These are phyloP conservation scores for Brienomyrus brachyistius DNA, from an alignment of 2,113 vertebrate genomes.

Conservation along the genomic window DNA sequence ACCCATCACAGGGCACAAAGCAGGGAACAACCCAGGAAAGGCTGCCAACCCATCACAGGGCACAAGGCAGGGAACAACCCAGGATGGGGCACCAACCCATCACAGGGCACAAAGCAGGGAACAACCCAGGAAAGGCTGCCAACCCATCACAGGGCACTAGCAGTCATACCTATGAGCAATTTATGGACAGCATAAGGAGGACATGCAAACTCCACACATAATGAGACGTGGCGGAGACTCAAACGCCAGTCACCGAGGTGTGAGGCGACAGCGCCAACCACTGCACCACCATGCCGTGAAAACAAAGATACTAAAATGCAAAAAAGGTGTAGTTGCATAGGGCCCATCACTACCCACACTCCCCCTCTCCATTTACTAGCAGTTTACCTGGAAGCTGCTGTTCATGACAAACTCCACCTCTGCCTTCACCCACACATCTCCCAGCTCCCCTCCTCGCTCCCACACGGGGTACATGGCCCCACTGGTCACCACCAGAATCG, in stretches of 20 bases:
- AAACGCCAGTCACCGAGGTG: background rate
- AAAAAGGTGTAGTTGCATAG: background rate
- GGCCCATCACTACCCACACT: no score
- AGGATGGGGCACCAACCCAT: no score
- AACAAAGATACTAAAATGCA: background rate
- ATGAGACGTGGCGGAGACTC: background rate
- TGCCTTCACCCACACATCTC: conserved; percentile 78
- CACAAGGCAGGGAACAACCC: background rate
- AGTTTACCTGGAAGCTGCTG: conserved; percentile 61
- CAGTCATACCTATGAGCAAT: background rate
- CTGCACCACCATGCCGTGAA: background rate
- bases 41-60: no score
- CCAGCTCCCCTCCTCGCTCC: conserved; percentile 64
- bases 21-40: background rate
- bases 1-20: no score
- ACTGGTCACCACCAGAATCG: conserved; percentile 46
- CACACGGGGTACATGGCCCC: conserved; percentile 39
- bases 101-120: background rate
- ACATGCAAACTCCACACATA: background rate
- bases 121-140: background rate
- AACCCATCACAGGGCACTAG: background rate
- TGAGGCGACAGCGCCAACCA: background rate
- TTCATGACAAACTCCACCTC: conserved; percentile 58
- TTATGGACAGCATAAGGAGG: background rate
- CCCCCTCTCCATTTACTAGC: background rate